Evolutionary conservation across 2,888 invertebrate genomes (phyloP), one percentile per base, ranked within the genome.

Genomic region (Nezara viridula): DNA sequence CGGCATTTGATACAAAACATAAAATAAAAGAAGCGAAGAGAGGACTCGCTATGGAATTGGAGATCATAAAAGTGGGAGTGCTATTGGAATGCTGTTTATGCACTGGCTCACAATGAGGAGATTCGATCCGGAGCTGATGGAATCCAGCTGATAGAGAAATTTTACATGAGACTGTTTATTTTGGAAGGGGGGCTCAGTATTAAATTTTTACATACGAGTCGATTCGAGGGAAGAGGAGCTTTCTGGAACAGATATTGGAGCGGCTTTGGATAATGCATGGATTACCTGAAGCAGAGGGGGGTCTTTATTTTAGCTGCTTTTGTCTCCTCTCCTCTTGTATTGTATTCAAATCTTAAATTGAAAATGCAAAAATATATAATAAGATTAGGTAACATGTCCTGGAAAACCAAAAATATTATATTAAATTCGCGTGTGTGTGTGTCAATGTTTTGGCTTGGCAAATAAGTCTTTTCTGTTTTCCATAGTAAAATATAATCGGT

Each of bases 151-250:
- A 73, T 73, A 37, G 32, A 6, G 37, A 73, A 73, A 37, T 73
- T 73, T 73, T 37, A 37, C 66, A 73, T 73, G 66, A 19, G 32
- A 19, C 66, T 73, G 66, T 73, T 73, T 73, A 73, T 73, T 73
- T 73, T 73, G 66, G 66, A 37, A 37, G 66, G 66, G 66, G 37
- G 37, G 32, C 19, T 6, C 37, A 37, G 66, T 73, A 73, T 73
- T 73, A 73, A 73, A 73, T 73, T 73, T 73, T 73, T 73, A 73
- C 37, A 73, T 73, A 73, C 66, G 66, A 73, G 66, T 73, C 66
- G 66, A 73, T 37, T 37, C 66, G 1, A 37, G 37, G n/a, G 66
- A 73, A 14, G 66, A 37, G 66, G 32, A 21, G 66, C 66, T 73
- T 73, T 60, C 24, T 4, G 66, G 66, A 73, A 73, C 66, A 73